Percentiles rank a stretch among this genome's conserved stretches.
Conservation (phyloP, 2,797 vertebrate species). For the Pseudochirops corinnae region DNA sequence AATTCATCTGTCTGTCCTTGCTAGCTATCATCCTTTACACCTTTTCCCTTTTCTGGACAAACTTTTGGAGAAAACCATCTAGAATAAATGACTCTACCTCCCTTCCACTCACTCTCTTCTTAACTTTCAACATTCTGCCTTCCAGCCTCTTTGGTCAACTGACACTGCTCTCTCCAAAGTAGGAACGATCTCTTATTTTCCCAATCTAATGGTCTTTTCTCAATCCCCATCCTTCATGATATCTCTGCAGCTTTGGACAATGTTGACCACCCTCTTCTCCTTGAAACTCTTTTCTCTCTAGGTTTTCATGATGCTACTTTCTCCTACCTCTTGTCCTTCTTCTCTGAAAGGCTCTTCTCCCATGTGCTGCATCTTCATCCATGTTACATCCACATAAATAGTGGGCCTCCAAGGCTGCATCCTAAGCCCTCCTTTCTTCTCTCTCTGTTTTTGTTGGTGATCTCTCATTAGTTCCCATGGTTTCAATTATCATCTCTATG, state of each 20-base stretch:
- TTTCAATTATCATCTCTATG: neutral
- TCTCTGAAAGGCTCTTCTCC: neutral
- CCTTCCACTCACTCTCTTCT: neutral
- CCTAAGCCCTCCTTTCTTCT: neutral
- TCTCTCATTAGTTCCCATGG: neutral
- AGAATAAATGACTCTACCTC: neutral
- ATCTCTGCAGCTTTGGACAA: neutral
- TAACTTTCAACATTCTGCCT: neutral
- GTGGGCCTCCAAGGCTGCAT: neutral
- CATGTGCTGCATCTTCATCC: neutral
- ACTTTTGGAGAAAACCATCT: neutral
- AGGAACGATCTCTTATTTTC: neutral
- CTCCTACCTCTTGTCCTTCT: neutral
- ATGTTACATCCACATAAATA: neutral
- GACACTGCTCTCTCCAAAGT: neutral
- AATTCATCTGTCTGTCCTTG: neutral
- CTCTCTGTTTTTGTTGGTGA: neutral
- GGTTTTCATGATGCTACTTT: neutral
- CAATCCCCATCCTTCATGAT: neutral
- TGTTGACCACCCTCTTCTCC: neutral
- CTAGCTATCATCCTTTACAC: neutral
- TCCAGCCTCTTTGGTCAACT: neutral
- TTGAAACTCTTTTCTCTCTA: neutral
- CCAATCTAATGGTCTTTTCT: neutral
- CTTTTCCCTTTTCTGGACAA: neutral